Conservation (phyloP, 2,113 vertebrate genomes). For the Ovibos moschatus region DNA sequence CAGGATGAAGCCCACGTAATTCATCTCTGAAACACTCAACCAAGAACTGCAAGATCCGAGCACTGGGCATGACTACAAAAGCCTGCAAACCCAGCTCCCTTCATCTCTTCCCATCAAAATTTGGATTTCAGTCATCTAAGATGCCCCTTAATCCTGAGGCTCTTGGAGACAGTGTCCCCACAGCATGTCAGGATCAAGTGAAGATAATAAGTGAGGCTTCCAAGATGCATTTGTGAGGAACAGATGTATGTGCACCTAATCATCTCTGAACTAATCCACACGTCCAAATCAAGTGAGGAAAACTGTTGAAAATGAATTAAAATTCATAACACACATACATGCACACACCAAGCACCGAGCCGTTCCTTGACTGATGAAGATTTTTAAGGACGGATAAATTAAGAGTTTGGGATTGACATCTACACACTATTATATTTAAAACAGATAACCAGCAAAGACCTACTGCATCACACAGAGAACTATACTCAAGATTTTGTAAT, state of each 20-base stretch:
- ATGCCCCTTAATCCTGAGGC: background rate
- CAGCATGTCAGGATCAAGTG: background rate
- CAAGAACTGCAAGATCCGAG: background rate
- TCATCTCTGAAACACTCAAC: background rate
- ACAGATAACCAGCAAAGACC: background rate
- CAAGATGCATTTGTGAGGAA: background rate
- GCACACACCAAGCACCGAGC: background rate
- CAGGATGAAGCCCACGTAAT: background rate
- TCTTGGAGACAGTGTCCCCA: background rate
- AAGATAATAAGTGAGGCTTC: background rate
- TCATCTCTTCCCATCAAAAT: background rate
- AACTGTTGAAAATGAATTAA: background rate
- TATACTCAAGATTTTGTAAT: background rate
- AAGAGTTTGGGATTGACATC: background rate
- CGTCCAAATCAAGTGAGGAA: background rate
- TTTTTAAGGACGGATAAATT: background rate
- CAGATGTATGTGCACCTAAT: accelerated
- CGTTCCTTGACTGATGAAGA: background rate
- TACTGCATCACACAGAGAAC: background rate
- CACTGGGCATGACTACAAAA: background rate
- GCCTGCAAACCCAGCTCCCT: background rate
- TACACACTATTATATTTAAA: background rate
- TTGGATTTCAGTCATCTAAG: background rate
- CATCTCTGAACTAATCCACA: background rate
- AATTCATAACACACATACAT: background rate